These are phyloP conservation scores for Ursus arctos DNA, from an alignment of 2,113 vertebrate species.

Conservation along the genomic window DNA sequence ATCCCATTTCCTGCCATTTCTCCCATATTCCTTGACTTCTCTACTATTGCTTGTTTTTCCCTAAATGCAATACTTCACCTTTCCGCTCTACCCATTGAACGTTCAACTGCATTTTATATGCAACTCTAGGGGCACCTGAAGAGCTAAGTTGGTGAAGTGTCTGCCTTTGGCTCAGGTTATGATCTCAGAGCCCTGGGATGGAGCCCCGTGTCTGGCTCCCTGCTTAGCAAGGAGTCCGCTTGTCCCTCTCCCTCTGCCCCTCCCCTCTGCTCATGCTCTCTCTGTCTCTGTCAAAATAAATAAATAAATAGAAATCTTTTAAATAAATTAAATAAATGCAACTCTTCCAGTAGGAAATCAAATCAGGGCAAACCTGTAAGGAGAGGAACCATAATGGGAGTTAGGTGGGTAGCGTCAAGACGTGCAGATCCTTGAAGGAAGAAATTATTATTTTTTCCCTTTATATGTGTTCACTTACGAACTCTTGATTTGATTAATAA, in stretches of 20 bases:
- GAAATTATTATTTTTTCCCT: too few species aligned
- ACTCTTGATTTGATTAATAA: background rate
- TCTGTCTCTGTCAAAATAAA: background rate
- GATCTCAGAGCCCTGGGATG: background rate
- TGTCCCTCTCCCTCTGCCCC: too few species aligned
- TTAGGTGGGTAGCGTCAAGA: background rate
- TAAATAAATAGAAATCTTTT: too few species aligned
- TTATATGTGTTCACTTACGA: fast-evolving
- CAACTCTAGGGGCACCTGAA: background rate
- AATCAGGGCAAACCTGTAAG: background rate
- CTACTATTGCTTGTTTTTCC: background rate
- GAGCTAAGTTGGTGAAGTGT: background rate
- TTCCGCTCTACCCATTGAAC: background rate
- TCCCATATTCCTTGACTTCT: background rate
- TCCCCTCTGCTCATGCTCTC: background rate
- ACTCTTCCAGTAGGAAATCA: background rate
- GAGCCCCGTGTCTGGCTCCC: background rate
- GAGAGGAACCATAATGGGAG: background rate
- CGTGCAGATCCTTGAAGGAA: fast-evolving
- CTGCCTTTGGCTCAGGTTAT: background rate
- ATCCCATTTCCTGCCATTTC: fast-evolving
- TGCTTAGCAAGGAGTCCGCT: too few species aligned
- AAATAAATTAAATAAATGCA: too few species aligned
- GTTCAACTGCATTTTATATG: background rate
- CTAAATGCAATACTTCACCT: background rate